Evolutionary conservation across 2,113 vertebrate genomes (phyloP).

Genomic region (Candoia aspera): DNA sequence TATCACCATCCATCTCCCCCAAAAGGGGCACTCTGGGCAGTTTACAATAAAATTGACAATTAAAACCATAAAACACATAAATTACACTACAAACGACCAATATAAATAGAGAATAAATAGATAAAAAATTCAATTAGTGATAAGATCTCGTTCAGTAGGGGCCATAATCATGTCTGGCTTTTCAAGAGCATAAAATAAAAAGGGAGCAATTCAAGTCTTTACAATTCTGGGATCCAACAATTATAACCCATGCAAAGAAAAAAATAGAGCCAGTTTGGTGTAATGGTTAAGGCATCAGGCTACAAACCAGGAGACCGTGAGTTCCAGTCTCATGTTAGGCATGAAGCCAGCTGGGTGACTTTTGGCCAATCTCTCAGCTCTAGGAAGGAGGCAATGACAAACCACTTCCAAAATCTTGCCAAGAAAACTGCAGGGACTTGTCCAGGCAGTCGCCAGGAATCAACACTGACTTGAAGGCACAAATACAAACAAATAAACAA

Average conservation of each 20-base stretch:
- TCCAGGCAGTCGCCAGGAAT: neutral
- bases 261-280: neutral
- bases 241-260: neutral
- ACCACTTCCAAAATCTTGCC: neutral
- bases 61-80: no score
- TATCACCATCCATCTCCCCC: no score
- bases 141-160: no score
- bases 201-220: neutral
- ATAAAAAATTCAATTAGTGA: no score
- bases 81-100: no score
- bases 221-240: neutral
- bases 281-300: neutral
- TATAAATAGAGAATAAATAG: no score
- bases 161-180: neutral
- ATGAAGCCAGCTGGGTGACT: neutral
- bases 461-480: neutral
- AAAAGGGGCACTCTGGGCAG: no score
- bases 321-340: neutral
- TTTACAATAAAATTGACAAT: no score
- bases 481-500: neutral
- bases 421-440: neutral
- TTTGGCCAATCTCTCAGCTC: neutral
- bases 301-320: neutral
- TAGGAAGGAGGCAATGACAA: neutral
- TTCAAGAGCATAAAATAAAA: neutral